These are phyloP conservation scores for Kryptopterus vitreolus DNA, from an alignment of 2,797 vertebrate species.

Conservation along the genomic window DNA sequence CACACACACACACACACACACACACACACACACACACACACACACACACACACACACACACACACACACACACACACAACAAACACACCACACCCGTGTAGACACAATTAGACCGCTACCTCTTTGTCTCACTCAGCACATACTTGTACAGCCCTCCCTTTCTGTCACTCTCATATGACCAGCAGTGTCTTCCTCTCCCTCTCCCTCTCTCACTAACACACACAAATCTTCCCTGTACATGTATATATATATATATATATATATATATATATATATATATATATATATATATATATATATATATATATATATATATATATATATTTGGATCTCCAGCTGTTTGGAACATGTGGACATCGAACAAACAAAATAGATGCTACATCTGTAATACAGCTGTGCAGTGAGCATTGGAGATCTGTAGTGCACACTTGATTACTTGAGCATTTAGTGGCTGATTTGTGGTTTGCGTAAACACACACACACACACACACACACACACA, in stretches of 20 bases:
- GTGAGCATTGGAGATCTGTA: not conserved
- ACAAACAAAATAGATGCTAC: constrained; percentile 14
- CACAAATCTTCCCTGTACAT: too few species aligned
- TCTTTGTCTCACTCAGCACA: constrained; percentile 50
- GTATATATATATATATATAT: too few species aligned
- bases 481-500: not conserved
- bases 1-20: constrained; percentile 28
- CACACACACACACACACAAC: too few species aligned
- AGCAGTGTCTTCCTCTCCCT: constrained; percentile 14
- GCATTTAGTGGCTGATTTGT: not conserved
- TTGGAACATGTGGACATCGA: not conserved
- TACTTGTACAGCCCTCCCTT: constrained; percentile 38
- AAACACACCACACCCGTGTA: too few species aligned
- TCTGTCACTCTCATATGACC: constrained; percentile 35
- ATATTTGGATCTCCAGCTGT: constrained; percentile 15
- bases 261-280: too few species aligned
- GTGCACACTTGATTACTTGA: constrained; percentile 7
- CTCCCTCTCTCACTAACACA: not conserved
- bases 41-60: constrained; percentile 39
- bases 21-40: constrained; percentile 56
- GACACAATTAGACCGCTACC: constrained; percentile 40
- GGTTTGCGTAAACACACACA: not conserved
- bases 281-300: too few species aligned
- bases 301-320: too few species aligned
- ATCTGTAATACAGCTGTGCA: constrained; percentile 20